These are phyloP conservation scores for Sinocyclocheilus anophthalmus DNA, from an alignment of 2,113 vertebrate genomes.

Conservation along the genomic window DNA sequence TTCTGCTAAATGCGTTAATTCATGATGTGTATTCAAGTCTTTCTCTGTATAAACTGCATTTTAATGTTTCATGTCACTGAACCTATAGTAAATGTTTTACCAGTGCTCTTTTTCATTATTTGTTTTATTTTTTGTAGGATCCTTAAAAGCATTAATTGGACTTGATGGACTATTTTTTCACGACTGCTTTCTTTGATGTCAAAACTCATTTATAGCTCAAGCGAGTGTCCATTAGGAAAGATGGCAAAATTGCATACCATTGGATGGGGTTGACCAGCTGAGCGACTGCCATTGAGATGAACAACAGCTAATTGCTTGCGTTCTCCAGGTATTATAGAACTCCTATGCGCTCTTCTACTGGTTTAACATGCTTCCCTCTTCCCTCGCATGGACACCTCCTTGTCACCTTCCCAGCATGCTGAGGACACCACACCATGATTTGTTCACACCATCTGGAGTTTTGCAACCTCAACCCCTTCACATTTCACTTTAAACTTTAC, in stretches of 20 bases:
- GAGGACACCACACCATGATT: neutral
- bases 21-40: neutral
- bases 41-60: neutral
- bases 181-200: constrained; percentile 7
- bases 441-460: constrained; percentile 28
- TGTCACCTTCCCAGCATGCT: neutral
- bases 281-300: neutral
- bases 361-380: neutral
- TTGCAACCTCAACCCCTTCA: neutral
- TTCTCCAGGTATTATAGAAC: neutral
- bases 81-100: neutral
- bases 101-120: no score
- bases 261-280: neutral
- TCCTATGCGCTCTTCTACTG: neutral
- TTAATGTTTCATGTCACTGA: neutral
- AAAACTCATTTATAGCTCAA: constrained; percentile 15
- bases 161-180: neutral
- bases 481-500: neutral
- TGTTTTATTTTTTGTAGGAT: neutral
- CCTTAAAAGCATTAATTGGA: neutral
- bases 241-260: neutral
- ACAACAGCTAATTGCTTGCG: neutral
- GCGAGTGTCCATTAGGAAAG: neutral
- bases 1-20: neutral
- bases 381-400: neutral